Conservation (phyloP, 2,888 invertebrate species). For the Oscheius sp. region DNA sequence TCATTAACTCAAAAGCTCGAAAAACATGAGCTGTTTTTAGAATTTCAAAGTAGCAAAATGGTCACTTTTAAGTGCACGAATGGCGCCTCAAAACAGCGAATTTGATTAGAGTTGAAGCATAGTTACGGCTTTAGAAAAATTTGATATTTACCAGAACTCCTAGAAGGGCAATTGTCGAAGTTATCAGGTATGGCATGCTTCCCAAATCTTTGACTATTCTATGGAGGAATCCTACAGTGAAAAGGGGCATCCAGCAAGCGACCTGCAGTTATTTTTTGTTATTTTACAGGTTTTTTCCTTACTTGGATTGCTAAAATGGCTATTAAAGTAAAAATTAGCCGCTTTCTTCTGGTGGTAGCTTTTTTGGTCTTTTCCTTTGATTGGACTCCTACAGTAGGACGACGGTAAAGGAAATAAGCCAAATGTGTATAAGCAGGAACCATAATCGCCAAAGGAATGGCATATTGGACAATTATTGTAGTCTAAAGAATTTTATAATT, state of each 20-base stretch:
- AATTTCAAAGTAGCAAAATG: neutral
- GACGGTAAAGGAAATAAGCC: slow-evolving; percentile 50
- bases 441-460: slow-evolving; percentile 52
- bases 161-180: slow-evolving; percentile 20
- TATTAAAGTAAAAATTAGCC: slow-evolving; percentile 49
- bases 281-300: neutral
- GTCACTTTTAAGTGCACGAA: neutral
- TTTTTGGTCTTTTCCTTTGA: slow-evolving; percentile 41
- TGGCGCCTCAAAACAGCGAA: neutral
- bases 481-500: slow-evolving; percentile 30
- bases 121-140: neutral
- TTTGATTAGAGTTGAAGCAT: neutral
- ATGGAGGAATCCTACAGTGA: slow-evolving; percentile 39
- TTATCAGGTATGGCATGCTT: slow-evolving; percentile 20
- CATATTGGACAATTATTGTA: slow-evolving; percentile 53
- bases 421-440: slow-evolving; percentile 50
- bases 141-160: slow-evolving; percentile 27
- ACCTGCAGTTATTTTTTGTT: slow-evolving; percentile 37
- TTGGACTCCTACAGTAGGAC: slow-evolving; percentile 51
- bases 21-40: neutral
- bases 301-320: slow-evolving; percentile 44
- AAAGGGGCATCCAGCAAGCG: slow-evolving; percentile 53
- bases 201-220: neutral
- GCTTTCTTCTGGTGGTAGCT: slow-evolving; percentile 36
- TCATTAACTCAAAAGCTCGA: neutral